Conservation (phyloP, 1,140 invertebrate species). For the Penaeus vannamei region DNA sequence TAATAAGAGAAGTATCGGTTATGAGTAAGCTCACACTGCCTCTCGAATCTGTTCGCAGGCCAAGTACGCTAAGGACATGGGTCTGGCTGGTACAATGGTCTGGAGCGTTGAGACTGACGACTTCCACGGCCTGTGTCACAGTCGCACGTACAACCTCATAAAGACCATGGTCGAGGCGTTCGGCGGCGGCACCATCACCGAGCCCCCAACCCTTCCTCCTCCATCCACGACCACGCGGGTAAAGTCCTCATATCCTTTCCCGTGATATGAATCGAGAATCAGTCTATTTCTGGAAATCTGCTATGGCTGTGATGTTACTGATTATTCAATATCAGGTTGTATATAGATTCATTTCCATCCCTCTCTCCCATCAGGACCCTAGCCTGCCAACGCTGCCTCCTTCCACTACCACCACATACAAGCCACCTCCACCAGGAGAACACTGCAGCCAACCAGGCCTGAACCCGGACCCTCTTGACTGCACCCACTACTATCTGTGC, state of each 20-base stretch:
- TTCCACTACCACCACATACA: background rate
- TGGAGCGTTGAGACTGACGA: slow-evolving; percentile 85
- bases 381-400: background rate
- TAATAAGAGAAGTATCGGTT: background rate
- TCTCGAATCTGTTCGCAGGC: slow-evolving; percentile 69
- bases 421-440: background rate
- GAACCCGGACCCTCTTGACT: background rate
- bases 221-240: slow-evolving; percentile 6
- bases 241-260: too few relatives aligned
- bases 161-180: slow-evolving; percentile 42
- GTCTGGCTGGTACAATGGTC: slow-evolving; percentile 79
- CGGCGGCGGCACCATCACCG: background rate
- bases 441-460: slow-evolving; percentile 8
- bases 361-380: background rate
- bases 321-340: too few relatives aligned
- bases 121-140: slow-evolving; percentile 76
- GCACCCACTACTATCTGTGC: slow-evolving; percentile 42
- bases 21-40: background rate
- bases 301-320: too few relatives aligned
- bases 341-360: background rate
- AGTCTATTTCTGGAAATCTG: too few relatives aligned
- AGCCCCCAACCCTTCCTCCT: background rate
- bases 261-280: too few relatives aligned
- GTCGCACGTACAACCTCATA: slow-evolving; percentile 32
- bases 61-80: slow-evolving; percentile 73